These are phyloP conservation scores for Pterocles burchelli DNA, from an alignment of 2,113 vertebrate genomes.

Conservation along the genomic window DNA sequence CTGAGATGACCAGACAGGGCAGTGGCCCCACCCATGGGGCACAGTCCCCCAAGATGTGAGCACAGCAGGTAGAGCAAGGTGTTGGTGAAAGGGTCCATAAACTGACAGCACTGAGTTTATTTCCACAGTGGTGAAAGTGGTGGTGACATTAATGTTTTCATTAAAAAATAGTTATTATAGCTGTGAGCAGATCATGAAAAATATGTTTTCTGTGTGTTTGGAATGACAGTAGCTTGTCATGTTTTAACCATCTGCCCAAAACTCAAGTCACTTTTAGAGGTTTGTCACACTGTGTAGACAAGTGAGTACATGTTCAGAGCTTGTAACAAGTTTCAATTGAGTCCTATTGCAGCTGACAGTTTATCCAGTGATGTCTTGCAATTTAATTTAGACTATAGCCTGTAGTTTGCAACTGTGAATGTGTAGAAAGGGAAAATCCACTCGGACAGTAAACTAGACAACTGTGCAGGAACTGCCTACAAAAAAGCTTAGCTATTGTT, in stretches of 20 bases:
- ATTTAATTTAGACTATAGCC: background rate
- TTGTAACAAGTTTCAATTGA: background rate
- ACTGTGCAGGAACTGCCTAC: fast-evolving
- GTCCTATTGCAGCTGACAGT: background rate
- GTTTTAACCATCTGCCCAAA: background rate
- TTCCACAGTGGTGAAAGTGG: background rate
- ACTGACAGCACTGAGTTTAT: background rate
- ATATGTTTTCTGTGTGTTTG: background rate
- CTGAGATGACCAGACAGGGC: background rate
- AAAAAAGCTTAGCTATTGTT: background rate
- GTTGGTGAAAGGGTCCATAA: background rate
- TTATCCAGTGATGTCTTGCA: background rate
- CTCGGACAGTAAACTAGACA: background rate
- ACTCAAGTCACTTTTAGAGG: background rate
- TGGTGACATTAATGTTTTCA: background rate
- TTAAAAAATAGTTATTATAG: background rate
- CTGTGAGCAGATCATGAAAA: background rate
- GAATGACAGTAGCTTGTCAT: background rate
- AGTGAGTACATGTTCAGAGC: background rate
- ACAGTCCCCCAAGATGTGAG: background rate
- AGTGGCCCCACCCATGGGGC: fast-evolving
- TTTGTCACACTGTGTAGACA: background rate
- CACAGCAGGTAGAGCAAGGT: background rate
- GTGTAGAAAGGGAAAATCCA: background rate
- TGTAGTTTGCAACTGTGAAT: background rate